Evolutionary conservation across 2,797 vertebrate genomes (phyloP), one percentile per base, ranked within the genome.

Genomic region (Pseudochaenichthys georgianus): DNA sequence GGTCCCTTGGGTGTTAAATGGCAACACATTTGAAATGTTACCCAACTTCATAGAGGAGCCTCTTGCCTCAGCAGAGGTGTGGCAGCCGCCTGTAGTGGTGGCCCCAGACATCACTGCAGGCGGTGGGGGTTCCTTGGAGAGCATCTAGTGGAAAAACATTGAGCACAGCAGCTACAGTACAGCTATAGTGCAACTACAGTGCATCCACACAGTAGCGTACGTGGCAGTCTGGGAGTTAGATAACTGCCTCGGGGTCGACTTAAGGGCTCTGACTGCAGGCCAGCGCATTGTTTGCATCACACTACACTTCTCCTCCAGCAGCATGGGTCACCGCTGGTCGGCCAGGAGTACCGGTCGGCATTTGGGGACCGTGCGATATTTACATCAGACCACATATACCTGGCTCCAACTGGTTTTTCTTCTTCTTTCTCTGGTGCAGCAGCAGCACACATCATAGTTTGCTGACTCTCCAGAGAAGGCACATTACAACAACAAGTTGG

Each of bases 171-270:
- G 77, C 81, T 59, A 76, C 84, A 83, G 73, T 78, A 34, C 8
- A 78, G 78, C 73, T 78, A 70, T 13, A 75, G 86, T 70, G 64
- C 50, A 71, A 50, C 75, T 75, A 72, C 72, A 85, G 80, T 71
- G 60, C 68, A 77, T 71, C 80, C 41, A 38, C 41, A 38, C 73
- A 67, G 77, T 38, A 17, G 66, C 75, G 73, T 78, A 62, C 12
- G 50, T 51, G 77, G 81, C 84, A 81, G 76, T 69, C 63, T 76
- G 88, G 89, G 92, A 92, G 82, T 80, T 66, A 52, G 72, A 72
- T 83, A 83, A 89, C 82, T 55, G 85, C 92, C 89, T 90, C 87
- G 13, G 92, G 89, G 89, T 92, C 81, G 82, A 79, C 87, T 87
- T 86, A 73, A 88, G 83, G 69, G 87, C 83, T 83, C 86, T 78